phyloP scores from a whole-genome alignment of 2,113 vertebrate genomes.

The Felis chaus region DNA sequence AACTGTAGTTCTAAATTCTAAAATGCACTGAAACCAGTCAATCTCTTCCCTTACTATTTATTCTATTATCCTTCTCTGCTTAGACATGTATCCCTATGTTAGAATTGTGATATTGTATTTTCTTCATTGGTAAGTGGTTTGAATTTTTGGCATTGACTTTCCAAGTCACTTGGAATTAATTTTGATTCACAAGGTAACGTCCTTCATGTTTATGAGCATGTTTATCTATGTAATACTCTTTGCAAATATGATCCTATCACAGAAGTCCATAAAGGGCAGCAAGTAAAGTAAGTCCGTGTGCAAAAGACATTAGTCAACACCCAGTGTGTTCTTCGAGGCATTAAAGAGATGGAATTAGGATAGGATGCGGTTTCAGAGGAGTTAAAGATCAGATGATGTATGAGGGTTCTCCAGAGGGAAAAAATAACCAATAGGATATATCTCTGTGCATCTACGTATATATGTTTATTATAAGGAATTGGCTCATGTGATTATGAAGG shows the following conservation, averaged over 20 bases:
- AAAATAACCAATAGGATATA: neutral
- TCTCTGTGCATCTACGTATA: neutral
- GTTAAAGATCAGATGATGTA: neutral
- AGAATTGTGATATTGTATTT: neutral
- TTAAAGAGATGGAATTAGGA: neutral
- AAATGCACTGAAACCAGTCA: neutral
- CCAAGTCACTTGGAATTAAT: neutral
- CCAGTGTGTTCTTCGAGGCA: neutral
- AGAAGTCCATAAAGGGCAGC: neutral
- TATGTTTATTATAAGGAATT: neutral
- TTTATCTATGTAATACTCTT: neutral
- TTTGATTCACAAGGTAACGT: neutral
- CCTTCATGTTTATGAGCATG: neutral
- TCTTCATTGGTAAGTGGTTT: neutral
- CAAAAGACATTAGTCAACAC: neutral
- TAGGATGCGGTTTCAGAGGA: neutral
- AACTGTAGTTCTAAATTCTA: neutral
- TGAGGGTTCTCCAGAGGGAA: neutral
- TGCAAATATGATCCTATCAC: neutral
- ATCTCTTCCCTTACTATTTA: neutral
- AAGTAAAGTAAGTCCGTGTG: neutral
- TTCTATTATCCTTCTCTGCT: neutral
- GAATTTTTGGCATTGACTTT: constrained; percentile 25
- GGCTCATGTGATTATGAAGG: neutral
- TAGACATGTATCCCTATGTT: neutral